Base-by-base conservation (phyloP, 2,113 vertebrate genomes). In the Rhizomys pruinosus region DNA sequence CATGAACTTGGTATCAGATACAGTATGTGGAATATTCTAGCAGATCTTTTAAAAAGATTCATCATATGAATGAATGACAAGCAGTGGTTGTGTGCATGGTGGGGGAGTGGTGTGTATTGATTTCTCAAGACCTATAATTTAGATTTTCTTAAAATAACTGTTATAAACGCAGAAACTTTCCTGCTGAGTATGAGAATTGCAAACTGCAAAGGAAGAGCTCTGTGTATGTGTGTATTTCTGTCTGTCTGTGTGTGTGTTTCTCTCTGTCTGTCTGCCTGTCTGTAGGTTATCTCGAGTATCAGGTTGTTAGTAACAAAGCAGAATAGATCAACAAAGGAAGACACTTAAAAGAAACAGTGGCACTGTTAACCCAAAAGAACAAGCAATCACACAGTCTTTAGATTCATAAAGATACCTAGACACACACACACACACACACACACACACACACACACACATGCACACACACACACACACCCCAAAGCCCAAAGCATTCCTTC, bases 81-180 rank as follows among this genome's bases (percentile, higher is more conserved):
- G 12, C 15, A 5, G 7, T 68, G 39, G 25, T 23, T 37, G 29
- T 47, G 59, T 55, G 47, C 47, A 42, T 47, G 42, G 9, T 19
- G 22, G 32, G 63, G 17, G 5, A 47, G 80, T 66, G 29, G 63
- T 19, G 42, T 12, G 32, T n/a, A 66, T 19, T 37, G 39, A 87
- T 84, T 15, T 27, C 47, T 52, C 11, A 52, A 52, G 47, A 52
- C 47, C 47, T 52, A 52, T 52, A 52, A 52, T 91, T 77, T 55
- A 89, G 52, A 72, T 15, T 59, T 16, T 29, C 64, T 81, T 92
- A 77, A 93, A 91, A 72, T 86, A 76, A 55, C 29, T 91, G n/a
- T 81, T 32, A 25, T 59, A 74, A 93, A 89, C 29, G 34, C 23
- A 27, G 23, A 86, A 52, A 59, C 4, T 82, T 82, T 23, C 25